Base-by-base conservation (phyloP, 2,797 vertebrate species). In the Arnoldichthys spilopterus region DNA sequence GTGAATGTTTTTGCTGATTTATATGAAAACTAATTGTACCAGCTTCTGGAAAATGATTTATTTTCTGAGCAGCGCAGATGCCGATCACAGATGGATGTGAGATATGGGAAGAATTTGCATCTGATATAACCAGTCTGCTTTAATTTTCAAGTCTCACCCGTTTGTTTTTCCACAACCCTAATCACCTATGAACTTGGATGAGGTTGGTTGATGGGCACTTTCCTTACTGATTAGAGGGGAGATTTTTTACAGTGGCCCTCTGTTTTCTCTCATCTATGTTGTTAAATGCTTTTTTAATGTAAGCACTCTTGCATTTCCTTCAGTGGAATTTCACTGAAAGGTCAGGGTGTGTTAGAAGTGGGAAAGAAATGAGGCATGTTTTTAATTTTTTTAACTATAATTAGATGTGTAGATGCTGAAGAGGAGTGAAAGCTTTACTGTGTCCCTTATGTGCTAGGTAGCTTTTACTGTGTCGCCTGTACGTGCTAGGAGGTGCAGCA, bases 1-100 rank as follows among this genome's bases (percentile, higher is more conserved):
- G 22, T 20, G 34, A 78, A 58, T 72, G 61, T 53, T 78, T 40
- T 74, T 69, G 28, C 30, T 11, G 58, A 45, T 75, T 51, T 75
- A 51, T 49, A 40, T 67, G 37, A 59, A 34, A 51, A 51, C 24
- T 59, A 59, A 51, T 5, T 47, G 68, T 70, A 43, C 26, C 16
- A 47, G 20, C 66, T 34, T 80, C 72, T 75, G 78, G 64, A 74
- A 74, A 79, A 74, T 64, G 32, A 22, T 61, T 74, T 62, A 28
- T 34, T 53, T 59, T 37, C 30, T 30, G 61, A 64, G 56, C 6
- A 26, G 28, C 47, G 43, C 30, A 67, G 43, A 56, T 59, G 62
- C 30, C 28, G 51, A 56, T 69, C 32, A 68, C 34, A 67, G 53
- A 74, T 67, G 51, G 37, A 67, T 63, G 70, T 47, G 62, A 72